Conservation (phyloP, 2,113 vertebrate genomes). For the Nanorana parkeri region DNA sequence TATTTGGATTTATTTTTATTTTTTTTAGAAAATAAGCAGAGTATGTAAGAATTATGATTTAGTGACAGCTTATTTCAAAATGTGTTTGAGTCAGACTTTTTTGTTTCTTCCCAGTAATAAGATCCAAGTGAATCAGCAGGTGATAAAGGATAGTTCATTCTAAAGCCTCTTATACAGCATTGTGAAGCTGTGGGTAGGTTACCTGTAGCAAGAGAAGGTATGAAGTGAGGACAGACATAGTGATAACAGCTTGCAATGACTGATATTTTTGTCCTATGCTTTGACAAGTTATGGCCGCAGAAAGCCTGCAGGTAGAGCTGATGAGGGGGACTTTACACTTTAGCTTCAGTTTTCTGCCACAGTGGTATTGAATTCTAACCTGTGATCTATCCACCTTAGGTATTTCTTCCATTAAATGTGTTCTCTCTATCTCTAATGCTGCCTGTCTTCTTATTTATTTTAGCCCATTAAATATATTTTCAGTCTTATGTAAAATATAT, state of each 20-base stretch:
- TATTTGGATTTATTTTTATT: too few species aligned
- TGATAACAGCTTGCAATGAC: constrained; percentile 49
- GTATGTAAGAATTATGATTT: constrained; percentile 35
- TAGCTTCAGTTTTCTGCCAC: constrained; percentile 19
- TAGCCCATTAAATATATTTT: too few species aligned
- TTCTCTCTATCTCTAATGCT: too few species aligned
- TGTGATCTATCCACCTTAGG: not conserved
- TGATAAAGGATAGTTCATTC: constrained; percentile 79
- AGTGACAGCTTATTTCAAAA: constrained; percentile 56
- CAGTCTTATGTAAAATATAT: too few species aligned
- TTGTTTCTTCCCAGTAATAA: constrained; percentile 64
- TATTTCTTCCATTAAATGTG: not conserved
- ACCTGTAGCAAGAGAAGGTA: constrained; percentile 16
- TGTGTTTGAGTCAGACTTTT: constrained; percentile 31
- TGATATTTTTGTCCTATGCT: constrained; percentile 46
- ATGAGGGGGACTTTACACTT: constrained; percentile 33
- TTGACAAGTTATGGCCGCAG: constrained; percentile 31
- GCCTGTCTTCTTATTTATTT: too few species aligned
- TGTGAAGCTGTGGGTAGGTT: constrained; percentile 62
- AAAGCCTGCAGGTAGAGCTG: constrained; percentile 29
- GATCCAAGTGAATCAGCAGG: constrained; percentile 73
- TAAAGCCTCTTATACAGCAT: constrained; percentile 72
- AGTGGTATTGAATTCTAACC: constrained; percentile 11
- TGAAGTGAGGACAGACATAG: constrained; percentile 49
- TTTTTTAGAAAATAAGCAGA: too few species aligned